These are phyloP conservation scores for Apus apus DNA, from an alignment of 2,113 vertebrate species.

Conservation along the genomic window DNA sequence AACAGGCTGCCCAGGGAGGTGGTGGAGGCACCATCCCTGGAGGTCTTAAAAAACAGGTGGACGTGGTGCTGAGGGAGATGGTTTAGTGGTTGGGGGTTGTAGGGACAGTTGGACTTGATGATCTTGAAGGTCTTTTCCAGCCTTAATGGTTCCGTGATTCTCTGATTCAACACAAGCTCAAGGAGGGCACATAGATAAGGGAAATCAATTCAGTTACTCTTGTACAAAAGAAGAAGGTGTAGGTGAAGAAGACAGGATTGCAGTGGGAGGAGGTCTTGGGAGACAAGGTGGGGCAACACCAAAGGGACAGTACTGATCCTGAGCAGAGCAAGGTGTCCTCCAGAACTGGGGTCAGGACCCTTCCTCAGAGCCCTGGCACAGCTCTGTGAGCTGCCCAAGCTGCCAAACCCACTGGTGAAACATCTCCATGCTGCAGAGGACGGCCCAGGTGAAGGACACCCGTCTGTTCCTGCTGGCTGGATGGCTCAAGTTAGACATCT, in stretches of 20 bases:
- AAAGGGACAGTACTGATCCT: neutral
- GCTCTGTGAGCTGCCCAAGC: neutral
- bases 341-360: neutral
- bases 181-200: too few relatives aligned
- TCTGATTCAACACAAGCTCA: neutral
- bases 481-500: neutral
- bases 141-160: too few relatives aligned
- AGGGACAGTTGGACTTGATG: too few relatives aligned
- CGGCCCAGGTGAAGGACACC: accelerated
- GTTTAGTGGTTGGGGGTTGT: too few relatives aligned
- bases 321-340: neutral
- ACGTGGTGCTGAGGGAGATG: too few relatives aligned
- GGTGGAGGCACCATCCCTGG: too few relatives aligned
- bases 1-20: too few relatives aligned
- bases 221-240: neutral
- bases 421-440: neutral
- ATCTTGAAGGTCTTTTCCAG: too few relatives aligned
- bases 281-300: neutral
- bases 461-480: neutral
- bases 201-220: neutral
- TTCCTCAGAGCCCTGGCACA: neutral
- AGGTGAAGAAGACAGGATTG: neutral
- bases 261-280: neutral
- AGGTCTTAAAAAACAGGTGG: too few relatives aligned
- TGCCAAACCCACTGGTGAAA: neutral